Evolutionary conservation across 2,888 invertebrate genomes (phyloP), one percentile per base, ranked within the genome.

Genomic region (Hirudinaria manillensis): DNA sequence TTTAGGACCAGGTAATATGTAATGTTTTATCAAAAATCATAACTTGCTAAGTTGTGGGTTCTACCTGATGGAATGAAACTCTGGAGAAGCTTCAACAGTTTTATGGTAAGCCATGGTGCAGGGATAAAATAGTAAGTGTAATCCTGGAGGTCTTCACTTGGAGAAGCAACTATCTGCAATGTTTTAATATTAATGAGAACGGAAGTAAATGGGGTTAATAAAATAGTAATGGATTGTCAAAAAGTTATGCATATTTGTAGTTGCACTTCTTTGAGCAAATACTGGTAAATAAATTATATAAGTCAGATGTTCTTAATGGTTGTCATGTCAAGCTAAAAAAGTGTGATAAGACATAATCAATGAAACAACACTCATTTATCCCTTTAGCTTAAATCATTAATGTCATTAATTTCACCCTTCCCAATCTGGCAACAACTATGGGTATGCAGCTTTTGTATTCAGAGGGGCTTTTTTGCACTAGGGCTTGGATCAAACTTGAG

Each of bases 51-150:
- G 21, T 67, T 36, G 21, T 67, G 68, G 21, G 38, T 36, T 36
- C 38, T 38, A 61, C 61, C 61, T 1, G 24, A 61, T 29, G 61
- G 61, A 79, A 96, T 96, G 83, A 99, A 99, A 86, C 99, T 98
- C 87, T 99, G 99, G 79, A 99, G 88, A 78, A 99, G 89, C 81
- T 98, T 90, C 78, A 99, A 88, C 76, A 99, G 88, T 87, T 99
- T 99, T 27, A 99, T 97, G 77, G 97, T 98, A 53, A 99, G 89
- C 99, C 99, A 99, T 24, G 99, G 99, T n/a, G 98, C 99, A 80
- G 99, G 98, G 78, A 99, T 98, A 89, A 99, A 99, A 86, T 99
- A 99, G 86, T 99, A 99, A 3, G 99, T 99, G 85, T 99, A 99
- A 87, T 99, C 99, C 88, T 99, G 98, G 79, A 99, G 89, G 87